These are phyloP conservation scores for Plestiodon gilberti DNA, from an alignment of 2,113 vertebrate species.

Conservation along the genomic window DNA sequence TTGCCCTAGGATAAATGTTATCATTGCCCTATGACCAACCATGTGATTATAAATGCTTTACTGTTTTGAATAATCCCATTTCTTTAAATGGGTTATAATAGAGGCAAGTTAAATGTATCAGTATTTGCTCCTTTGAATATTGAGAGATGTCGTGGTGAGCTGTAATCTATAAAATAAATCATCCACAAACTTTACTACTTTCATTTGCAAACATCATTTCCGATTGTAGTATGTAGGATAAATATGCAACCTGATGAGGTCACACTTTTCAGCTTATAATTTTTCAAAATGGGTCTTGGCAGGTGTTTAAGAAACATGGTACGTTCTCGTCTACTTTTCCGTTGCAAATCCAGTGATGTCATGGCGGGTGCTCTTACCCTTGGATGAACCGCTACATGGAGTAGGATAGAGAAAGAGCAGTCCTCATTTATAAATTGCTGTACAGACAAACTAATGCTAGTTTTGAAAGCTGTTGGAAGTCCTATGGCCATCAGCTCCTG, in stretches of 20 bases:
- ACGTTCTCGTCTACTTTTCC: neutral
- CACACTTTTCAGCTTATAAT: neutral
- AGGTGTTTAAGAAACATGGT: neutral
- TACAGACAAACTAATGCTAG: too few species aligned
- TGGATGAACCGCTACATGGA: neutral
- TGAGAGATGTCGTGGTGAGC: neutral
- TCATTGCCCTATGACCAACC: neutral
- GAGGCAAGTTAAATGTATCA: neutral
- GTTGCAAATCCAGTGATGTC: neutral
- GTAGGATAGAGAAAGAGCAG: neutral
- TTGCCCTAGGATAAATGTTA: too few species aligned
- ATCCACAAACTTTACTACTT: neutral
- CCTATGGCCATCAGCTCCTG: too few species aligned
- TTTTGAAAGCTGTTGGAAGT: neutral
- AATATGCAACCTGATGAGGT: neutral
- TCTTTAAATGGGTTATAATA: neutral
- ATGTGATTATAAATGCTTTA: neutral
- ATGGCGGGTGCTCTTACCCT: too few species aligned
- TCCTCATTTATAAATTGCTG: neutral
- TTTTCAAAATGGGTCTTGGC: neutral
- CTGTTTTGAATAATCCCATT: neutral
- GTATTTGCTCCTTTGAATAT: neutral
- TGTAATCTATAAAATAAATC: neutral
- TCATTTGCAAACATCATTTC: neutral
- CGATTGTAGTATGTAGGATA: neutral